Evolutionary conservation across 2,888 invertebrate genomes (phyloP).

Genomic region (Diarsia mendica): DNA sequence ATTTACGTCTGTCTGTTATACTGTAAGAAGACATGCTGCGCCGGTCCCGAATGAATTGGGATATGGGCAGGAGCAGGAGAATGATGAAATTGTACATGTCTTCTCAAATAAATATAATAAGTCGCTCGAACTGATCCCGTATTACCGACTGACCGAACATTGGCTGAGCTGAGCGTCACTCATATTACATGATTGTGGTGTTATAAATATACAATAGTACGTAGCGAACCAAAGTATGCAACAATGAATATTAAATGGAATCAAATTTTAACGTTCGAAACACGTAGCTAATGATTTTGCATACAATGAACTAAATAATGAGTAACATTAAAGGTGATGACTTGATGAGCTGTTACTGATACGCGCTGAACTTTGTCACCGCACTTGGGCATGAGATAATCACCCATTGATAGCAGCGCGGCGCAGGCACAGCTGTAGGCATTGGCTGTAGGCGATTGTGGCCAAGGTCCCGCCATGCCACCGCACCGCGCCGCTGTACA

Average conservation of each 20-base stretch:
- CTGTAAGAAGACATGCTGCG: background rate
- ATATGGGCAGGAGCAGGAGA: too few species aligned
- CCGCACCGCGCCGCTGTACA: background rate
- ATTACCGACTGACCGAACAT: too few species aligned
- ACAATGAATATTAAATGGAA: slow-evolving; percentile 8
- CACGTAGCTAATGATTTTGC: slow-evolving; percentile 22
- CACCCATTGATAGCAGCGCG: slow-evolving; percentile 25
- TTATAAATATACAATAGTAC: too few species aligned
- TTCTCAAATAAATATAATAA: background rate
- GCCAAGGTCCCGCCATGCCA: slow-evolving; percentile 22
- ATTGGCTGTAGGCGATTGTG: background rate
- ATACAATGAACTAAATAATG: slow-evolving; percentile 32
- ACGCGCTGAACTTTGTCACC: slow-evolving; percentile 46
- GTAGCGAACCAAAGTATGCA: background rate
- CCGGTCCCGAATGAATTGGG: too few species aligned
- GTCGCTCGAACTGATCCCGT: too few species aligned
- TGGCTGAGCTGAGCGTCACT: too few species aligned
- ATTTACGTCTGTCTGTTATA: background rate
- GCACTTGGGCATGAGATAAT: slow-evolving; percentile 13
- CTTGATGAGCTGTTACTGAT: slow-evolving; percentile 26
- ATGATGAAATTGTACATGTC: background rate
- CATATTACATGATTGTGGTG: too few species aligned
- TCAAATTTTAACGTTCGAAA: background rate
- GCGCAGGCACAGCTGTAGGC: background rate
- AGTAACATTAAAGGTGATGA: slow-evolving; percentile 27